These are phyloP conservation scores for Halcyon chelicuti DNA, from an alignment of 2,797 vertebrate species.

Conservation along the genomic window DNA sequence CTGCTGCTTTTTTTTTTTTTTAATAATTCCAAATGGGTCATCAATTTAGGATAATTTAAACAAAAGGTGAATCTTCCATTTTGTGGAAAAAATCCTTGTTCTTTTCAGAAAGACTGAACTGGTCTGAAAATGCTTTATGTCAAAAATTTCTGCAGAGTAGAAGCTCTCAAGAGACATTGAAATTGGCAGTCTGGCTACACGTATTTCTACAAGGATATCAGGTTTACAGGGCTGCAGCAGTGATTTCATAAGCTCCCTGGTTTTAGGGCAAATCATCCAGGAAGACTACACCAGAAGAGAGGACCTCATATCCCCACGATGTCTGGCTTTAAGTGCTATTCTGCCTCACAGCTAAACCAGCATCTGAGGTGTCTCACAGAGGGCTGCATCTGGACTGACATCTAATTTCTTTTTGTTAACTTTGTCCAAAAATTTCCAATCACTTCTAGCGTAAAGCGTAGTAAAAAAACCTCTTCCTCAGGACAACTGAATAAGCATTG, in stretches of 20 bases:
- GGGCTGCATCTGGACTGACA: not conserved
- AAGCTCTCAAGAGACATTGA: not conserved
- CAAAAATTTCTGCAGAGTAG: conserved; percentile 8
- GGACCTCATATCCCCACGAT: not conserved
- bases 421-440: not conserved
- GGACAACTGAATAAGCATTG: not conserved
- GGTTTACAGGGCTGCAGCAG: not conserved
- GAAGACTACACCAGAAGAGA: not conserved
- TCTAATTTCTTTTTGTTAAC: not conserved
- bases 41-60: not conserved
- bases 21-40: not conserved
- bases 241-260: not conserved
- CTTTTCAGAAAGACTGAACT: not conserved
- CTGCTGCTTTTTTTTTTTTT: not conserved
- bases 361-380: not conserved
- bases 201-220: not conserved
- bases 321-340: not conserved
- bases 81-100: not conserved
- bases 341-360: not conserved
- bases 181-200: not conserved
- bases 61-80: not conserved
- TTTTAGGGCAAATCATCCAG: conserved; percentile 15
- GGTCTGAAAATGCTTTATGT: not conserved
- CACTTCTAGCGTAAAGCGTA: rapidly evolving
- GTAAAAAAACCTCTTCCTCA: not conserved